These are phyloP conservation scores for Nemapogon koenigi DNA, from an alignment of 2,888 invertebrate genomes.

Conservation along the genomic window DNA sequence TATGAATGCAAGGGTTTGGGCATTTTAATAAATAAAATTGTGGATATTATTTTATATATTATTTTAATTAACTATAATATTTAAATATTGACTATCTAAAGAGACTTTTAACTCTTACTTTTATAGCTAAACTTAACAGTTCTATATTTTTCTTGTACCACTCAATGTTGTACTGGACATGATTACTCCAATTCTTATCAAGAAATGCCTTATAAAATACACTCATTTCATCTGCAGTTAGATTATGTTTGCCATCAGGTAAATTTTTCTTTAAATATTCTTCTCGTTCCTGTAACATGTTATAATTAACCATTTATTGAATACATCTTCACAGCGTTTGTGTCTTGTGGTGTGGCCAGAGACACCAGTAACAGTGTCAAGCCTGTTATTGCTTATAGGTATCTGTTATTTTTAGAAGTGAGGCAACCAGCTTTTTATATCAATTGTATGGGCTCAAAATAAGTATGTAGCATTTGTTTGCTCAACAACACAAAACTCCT, in stretches of 20 bases:
- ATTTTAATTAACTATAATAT: too few species aligned
- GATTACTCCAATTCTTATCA: constrained; percentile 79
- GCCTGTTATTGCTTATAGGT: too few species aligned
- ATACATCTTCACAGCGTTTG: not conserved
- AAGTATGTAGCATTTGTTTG: too few species aligned
- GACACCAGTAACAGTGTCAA: too few species aligned
- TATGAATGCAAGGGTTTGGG: too few species aligned
- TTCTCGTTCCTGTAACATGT: constrained; percentile 55
- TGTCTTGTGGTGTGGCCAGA: too few species aligned
- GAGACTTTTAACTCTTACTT: constrained; percentile 57
- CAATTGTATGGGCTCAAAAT: too few species aligned
- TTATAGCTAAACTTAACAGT: constrained; percentile 67
- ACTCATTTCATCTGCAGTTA: constrained; percentile 85
- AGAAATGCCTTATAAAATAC: constrained; percentile 86
- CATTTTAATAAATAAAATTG: too few species aligned
- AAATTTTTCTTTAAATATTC: constrained; percentile 57
- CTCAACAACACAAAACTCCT: too few species aligned
- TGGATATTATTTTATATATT: too few species aligned
- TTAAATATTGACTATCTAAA: constrained; percentile 34
- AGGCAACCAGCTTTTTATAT: too few species aligned
- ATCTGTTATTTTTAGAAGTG: too few species aligned
- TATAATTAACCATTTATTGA: constrained; percentile 6
- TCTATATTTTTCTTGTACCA: constrained; percentile 84
- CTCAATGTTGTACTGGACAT: constrained; percentile 78
- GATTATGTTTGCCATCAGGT: constrained; percentile 53